These are phyloP conservation scores for Oriolus oriolus DNA, from an alignment of 2,113 vertebrate species.

Conservation along the genomic window DNA sequence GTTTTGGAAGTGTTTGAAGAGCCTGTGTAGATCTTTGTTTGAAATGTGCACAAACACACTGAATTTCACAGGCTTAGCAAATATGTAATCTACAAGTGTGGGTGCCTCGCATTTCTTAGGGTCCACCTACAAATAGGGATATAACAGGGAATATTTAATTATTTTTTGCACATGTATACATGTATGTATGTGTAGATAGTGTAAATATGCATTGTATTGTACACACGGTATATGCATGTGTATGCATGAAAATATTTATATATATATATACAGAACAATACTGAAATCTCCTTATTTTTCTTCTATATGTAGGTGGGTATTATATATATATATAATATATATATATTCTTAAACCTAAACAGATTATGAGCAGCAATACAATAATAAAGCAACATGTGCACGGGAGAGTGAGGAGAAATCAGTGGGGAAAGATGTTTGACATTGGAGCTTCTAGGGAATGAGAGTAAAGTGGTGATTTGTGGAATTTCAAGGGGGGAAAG, in stretches of 20 bases:
- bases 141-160: background rate
- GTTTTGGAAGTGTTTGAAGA: background rate
- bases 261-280: background rate
- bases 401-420: background rate
- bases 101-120: background rate
- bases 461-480: background rate
- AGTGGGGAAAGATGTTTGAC: background rate
- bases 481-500: background rate
- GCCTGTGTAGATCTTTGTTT: background rate
- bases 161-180: background rate
- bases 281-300: background rate
- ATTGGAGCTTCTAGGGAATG: background rate
- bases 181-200: rapidly evolving
- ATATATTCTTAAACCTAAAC: background rate
- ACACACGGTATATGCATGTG: background rate
- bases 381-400: background rate
- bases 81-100: background rate
- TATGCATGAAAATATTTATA: no score
- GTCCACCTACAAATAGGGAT: background rate
- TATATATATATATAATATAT: background rate
- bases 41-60: background rate
- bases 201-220: background rate
- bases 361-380: background rate
- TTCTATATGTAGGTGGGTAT: background rate
- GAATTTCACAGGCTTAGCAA: background rate